Evolutionary conservation across 2,888 invertebrate species (phyloP).

Genomic region (Trichogramma evanescens): DNA sequence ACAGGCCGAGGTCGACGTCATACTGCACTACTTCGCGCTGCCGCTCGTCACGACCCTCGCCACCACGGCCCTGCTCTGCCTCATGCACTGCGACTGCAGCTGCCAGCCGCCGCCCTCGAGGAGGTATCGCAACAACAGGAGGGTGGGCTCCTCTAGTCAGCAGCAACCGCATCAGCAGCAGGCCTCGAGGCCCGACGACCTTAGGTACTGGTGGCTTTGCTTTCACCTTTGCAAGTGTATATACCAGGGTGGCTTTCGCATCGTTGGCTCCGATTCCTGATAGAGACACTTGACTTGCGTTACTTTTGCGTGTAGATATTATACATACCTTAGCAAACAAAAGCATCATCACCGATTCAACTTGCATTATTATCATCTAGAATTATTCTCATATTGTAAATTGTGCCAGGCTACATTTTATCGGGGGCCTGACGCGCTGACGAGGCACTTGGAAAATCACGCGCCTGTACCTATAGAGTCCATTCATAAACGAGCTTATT

Average conservation of each 20-base stretch:
- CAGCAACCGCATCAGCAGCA: background rate
- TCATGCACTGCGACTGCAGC: slow-evolving; percentile 80
- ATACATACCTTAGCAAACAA: background rate
- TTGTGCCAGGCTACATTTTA: too few relatives aligned
- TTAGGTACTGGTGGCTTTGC: slow-evolving; percentile 47
- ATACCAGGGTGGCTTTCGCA: slow-evolving; percentile 17
- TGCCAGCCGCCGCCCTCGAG: slow-evolving; percentile 60
- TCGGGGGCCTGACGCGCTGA: too few relatives aligned
- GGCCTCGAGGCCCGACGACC: slow-evolving; percentile 49
- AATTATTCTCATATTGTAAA: background rate
- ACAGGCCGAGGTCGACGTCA: slow-evolving; percentile 73
- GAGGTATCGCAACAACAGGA: slow-evolving; percentile 9
- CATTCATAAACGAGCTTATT: too few relatives aligned
- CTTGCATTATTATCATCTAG: background rate
- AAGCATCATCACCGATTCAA: background rate
- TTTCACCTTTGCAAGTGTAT: slow-evolving; percentile 23
- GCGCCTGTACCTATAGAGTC: too few relatives aligned
- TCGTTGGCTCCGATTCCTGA: slow-evolving; percentile 13
- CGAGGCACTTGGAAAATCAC: too few relatives aligned
- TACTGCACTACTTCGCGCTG: slow-evolving; percentile 76
- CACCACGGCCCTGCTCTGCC: slow-evolving; percentile 77
- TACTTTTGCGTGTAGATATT: background rate
- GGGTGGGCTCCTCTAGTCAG: background rate
- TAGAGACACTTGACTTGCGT: background rate
- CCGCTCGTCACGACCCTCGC: slow-evolving; percentile 78